Evolutionary conservation across 2,888 invertebrate species (phyloP), one percentile per base, ranked within the genome.

Genomic region (Chrysotoxum bicinctum): DNA sequence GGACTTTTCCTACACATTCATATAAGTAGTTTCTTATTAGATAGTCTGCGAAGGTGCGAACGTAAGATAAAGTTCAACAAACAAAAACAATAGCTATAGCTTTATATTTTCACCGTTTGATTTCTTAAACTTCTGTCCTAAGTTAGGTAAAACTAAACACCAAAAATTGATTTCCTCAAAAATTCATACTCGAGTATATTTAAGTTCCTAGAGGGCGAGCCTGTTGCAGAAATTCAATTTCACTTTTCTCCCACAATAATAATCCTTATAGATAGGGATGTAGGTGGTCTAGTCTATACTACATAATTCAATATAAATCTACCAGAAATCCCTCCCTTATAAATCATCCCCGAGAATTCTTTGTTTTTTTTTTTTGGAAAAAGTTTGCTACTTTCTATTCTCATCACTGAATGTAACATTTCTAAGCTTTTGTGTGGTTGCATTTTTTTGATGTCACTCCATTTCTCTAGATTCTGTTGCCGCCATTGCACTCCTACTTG

Each of bases 341-440:
- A 2, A n/a, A 14, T 45, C 19, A 8, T 48, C n/a, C 19, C 21
- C 23, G n/a, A 1, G 1, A 23, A 48, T 14, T 0, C n/a, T n/a
- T n/a, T 8, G 45, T 35, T 23, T 7, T 37, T 23, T 48, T 21
- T 43, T 21, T 37, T 52, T 9, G 16, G n/a, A 60, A 40, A 60
- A 19, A 50, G 54, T 10, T 45, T 62, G 30, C 45, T 21, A 56
- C 58, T 68, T 52, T 60, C 52, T 52, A 64, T 75, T 40, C 75
- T 52, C 70, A 52, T 72, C 76, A 76, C 45, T 52, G 48, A 62
- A 74, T 74, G 69, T 70, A 70, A 74, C 80, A 68, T 68, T 45
- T 72, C 72, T 81, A 77, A 85, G 85, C 76, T 85, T 81, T 77
- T 43, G 45, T 85, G 85, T 62, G 85, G 85, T 85, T 81, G 78